Evolutionary conservation across 2,888 invertebrate species (phyloP), one percentile per base, ranked within the genome.

Genomic region (Syritta pipiens): DNA sequence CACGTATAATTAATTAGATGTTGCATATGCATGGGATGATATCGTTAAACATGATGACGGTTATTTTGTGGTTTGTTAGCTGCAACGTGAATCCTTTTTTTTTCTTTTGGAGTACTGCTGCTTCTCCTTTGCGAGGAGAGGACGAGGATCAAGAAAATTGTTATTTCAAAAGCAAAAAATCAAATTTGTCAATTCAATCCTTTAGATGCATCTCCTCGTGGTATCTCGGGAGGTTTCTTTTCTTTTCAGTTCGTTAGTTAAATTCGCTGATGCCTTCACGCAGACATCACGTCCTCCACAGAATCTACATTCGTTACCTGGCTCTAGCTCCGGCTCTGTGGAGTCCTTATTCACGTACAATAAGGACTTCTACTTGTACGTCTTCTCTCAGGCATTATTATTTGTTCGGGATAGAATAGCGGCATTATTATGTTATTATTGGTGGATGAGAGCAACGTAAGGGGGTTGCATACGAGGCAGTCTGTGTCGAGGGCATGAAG

Each of bases 1-100:
- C 74, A 79, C 79, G 74, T 79, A 79, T 74, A 79, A 79, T 79
- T 79, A 79, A 79, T 79, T 79, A 79, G 79, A 74, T 57, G 72
- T 68, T 74, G 74, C 67, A 74, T 79, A 79, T 79, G 79, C 79
- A 79, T 74, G 60, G 72, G 48, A 60, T 62, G 67, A 72, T 65
- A 67, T 59, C 71, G 57, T 63, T 71, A 57, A 53, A 35, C 59
- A 55, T 57, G 62, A 72, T 72, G 76, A 65, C 62, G 81, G 75
- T 81, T 79, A 81, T 82, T 82, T 82, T 82, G 79, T 81, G 75
- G 71, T 81, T 79, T 79, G 79, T 82, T 72, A 76, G 67, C 42
- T 69, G 35, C 74, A 74, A 57, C 71, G 44, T 71, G 62, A 69
- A 55, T 69, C 49, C 69, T n/a, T n/a, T n/a, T n/a, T n/a, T n/a